Evolutionary conservation across 1,140 invertebrate species (phyloP), one percentile per base, ranked within the genome.

Genomic region (Drosophila suzukii): DNA sequence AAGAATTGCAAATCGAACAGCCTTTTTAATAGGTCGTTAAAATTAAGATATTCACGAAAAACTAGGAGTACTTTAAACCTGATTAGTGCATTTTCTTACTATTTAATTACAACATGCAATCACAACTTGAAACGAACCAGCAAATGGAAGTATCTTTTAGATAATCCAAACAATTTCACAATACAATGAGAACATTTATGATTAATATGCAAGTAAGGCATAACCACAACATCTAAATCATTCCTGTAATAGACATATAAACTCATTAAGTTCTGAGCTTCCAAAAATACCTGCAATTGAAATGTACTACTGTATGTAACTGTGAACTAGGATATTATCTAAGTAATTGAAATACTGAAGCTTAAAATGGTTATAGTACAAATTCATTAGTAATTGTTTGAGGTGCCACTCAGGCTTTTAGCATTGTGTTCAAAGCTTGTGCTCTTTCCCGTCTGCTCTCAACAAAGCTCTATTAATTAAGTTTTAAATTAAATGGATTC

Each of bases 401-500:
- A 24, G 46, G 20, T 36, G 5, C 11, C 5, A 12, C 15, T 34
- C 2, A 11, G 6, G 30, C 30, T 20, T 51, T 34, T 51, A 15
- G 6, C n/a, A 24, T 24, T 32, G 13, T 10, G n/a, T 32, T 15
- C 13, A 30, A 10, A 3, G 36, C 6, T 17, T 17, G 1, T 13
- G 32, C 11, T 24, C 24, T 56, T 53, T 39, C 24, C 12, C 10
- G 13, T 34, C 49, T 27, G 11, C 7, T 17, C 17, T 20, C 59
- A 24, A 43, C 17, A 60, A 41, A 43, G 1, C 55, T 2, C 38
- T 44, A 11, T 34, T 60, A 57, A 60, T 60, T 60, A 32, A 43
- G 43, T 60, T 60, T 34, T 7, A 3, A 63, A 63, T 24, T 62
- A 49, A 59, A 43, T 67, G 55, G 30, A 27, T 60, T 43, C 11